Evolutionary conservation across 2,113 vertebrate genomes (phyloP), one percentile per base, ranked within the genome.

Genomic region (Electrona antarctica): DNA sequence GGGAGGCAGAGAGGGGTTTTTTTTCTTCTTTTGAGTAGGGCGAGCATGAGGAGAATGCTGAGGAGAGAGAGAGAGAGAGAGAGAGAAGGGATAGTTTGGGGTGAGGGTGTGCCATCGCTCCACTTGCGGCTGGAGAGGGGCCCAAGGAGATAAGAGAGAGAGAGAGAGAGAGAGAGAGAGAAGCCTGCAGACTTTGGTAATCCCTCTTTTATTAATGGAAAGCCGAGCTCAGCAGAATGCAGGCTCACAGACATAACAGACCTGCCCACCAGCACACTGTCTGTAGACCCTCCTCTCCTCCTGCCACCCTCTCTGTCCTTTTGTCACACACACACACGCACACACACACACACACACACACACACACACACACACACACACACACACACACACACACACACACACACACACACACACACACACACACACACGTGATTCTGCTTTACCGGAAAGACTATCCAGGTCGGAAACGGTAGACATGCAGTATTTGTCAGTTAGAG

Each of bases 161-260:
- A 52, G 33, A 45, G 52, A 60, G 51, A 14, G 64, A 48, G 66
- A 60, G 52, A 64, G 52, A 73, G 66, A 62, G 51, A 70, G 71
- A 67, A 29, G 81, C 77, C 80, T 67, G 89, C 83, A 87, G 87
- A 77, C 83, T 85, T 88, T 80, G 59, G 78, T 88, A 88, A 91
- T 89, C 88, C 88, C 79, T 88, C 84, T 91, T 89, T 92, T 91
- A 91, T 91, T 89, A 90, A 89, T 84, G 85, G 86, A 79, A 90
- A 87, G 87, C 81, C 80, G 67, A 85, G 85, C 88, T 87, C 85
- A 83, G 85, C 84, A 85, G 83, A 89, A 88, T 60, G 73, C 71
- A 41, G 55, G 73, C 79, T 77, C 73, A 60, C 85, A 91, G 76
- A 83, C 80, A 80, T 61, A 81, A 85, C 84, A 85, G 81, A 51